phyloP scores from a whole-genome alignment of 2,888 invertebrate genomes.

The Nomada goodeniana region DNA sequence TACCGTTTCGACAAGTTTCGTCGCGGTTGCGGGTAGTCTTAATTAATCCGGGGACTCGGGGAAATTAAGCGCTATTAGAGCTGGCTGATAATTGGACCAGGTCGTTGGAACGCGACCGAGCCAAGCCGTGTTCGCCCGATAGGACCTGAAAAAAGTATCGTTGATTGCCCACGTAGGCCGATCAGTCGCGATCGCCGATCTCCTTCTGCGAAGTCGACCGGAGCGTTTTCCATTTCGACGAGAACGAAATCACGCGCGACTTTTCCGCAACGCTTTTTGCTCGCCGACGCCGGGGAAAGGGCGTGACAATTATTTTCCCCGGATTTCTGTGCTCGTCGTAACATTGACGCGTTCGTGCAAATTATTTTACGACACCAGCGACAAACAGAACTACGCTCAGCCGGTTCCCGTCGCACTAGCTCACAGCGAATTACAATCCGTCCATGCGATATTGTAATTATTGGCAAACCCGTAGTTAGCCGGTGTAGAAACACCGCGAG shows the following conservation, averaged over 20 bases:
- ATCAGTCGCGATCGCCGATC: conserved; percentile 15
- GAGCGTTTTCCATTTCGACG: conserved; percentile 14
- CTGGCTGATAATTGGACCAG: conserved; percentile 67
- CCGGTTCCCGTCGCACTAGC: too few species aligned
- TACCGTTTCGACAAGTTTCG: conserved; percentile 10
- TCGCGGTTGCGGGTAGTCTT: conserved; percentile 62
- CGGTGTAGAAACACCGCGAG: too few species aligned
- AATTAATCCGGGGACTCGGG: conserved; percentile 64
- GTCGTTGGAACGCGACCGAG: conserved; percentile 49
- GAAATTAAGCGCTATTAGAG: conserved; percentile 68
- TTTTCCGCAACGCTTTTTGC: neutral
- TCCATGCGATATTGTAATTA: too few species aligned
- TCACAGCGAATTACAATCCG: too few species aligned
- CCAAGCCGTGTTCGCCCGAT: neutral
- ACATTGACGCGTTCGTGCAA: too few species aligned
- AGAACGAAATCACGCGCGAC: neutral
- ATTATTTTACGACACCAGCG: too few species aligned
- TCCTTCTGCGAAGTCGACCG: conserved; percentile 3
- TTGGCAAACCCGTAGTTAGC: too few species aligned
- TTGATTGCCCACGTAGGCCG: conserved; percentile 25
- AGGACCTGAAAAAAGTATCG: conserved; percentile 60
- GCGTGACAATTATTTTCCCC: too few species aligned
- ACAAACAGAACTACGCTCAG: too few species aligned
- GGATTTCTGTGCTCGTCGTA: too few species aligned
- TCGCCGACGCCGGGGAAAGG: neutral